Conservation (phyloP, 1,140 invertebrate genomes). For the Wasmannia auropunctata region DNA sequence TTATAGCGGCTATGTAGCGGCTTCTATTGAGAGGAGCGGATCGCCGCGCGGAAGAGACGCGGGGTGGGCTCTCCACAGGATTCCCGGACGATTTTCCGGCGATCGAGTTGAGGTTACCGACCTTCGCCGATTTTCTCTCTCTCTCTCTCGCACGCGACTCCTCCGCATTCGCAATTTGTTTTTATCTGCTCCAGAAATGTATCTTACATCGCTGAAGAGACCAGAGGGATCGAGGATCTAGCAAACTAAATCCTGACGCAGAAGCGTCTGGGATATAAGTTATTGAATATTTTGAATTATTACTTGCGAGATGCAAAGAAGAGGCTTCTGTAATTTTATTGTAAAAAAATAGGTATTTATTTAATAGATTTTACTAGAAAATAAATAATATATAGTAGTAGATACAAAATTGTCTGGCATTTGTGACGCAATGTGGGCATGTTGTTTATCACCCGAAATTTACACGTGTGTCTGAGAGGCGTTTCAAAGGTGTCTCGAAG, state of each 20-base stretch:
- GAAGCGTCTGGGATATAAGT: neutral
- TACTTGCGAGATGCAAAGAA: neutral
- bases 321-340: neutral
- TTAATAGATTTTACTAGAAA: neutral
- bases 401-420: neutral
- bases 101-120: neutral
- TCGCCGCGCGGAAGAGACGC: neutral
- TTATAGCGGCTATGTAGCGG: constrained; percentile 32
- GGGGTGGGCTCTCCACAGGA: neutral
- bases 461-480: neutral
- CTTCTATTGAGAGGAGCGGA: neutral
- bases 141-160: neutral
- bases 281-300: neutral
- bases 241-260: neutral
- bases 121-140: neutral
- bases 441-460: neutral
- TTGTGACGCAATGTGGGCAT: neutral
- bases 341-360: neutral
- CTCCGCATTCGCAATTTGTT: neutral
- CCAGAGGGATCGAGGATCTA: neutral
- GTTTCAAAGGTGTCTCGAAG: neutral
- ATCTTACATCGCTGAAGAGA: neutral
- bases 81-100: neutral
- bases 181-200: neutral
- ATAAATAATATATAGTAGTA: neutral